Evolutionary conservation across 2,113 vertebrate species (phyloP).

Genomic region (Cinclus mexicanus): DNA sequence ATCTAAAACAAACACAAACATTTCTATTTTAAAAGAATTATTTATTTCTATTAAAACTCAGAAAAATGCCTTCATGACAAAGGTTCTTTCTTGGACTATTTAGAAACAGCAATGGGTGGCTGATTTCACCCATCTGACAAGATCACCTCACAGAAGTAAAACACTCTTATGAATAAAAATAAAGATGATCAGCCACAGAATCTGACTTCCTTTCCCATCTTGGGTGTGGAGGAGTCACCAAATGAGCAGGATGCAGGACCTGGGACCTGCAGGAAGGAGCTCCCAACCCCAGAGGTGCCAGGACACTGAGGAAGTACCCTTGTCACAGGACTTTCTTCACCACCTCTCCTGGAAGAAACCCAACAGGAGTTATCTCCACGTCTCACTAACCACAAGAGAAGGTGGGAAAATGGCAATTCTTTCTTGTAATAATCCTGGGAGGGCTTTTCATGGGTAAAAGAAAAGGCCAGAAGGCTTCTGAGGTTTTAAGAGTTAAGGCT

Average conservation of each 20-base stretch:
- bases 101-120: neutral
- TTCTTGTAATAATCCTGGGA: neutral
- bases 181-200: neutral
- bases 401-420: neutral
- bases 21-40: neutral
- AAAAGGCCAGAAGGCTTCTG: neutral
- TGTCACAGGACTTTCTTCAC: neutral
- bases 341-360: neutral
- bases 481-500: neutral
- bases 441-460: neutral
- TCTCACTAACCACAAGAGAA: neutral
- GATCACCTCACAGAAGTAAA: neutral
- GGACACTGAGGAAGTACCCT: neutral
- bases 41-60: neutral
- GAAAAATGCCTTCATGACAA: neutral
- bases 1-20: conserved; percentile 70
- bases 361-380: neutral
- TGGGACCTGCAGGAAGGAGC: neutral
- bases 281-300: neutral
- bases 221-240: neutral
- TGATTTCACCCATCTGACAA: neutral
- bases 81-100: neutral
- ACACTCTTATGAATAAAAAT: neutral
- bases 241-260: neutral
- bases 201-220: neutral